Percentiles rank a stretch among this genome's conserved stretches.
These are phyloP conservation scores for Trypoxylus dichotomus DNA, from an alignment of 1,140 invertebrate genomes.

Conservation along the genomic window DNA sequence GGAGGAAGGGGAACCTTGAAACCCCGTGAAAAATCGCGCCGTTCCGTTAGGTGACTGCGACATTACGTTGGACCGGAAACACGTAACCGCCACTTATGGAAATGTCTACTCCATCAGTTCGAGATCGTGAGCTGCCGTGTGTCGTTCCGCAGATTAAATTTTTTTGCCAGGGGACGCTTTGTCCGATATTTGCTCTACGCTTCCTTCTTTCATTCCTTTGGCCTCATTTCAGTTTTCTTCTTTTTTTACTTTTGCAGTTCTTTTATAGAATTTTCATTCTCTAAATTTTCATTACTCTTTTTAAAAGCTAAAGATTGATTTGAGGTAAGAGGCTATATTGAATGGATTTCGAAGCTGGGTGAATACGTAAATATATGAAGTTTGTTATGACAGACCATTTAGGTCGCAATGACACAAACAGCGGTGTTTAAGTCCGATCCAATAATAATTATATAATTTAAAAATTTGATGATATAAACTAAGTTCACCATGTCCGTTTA, in stretches of 20 bases:
- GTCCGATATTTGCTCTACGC: slow-evolving; percentile 18
- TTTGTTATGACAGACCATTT: too few relatives aligned
- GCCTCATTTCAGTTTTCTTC: neutral
- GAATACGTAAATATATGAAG: too few relatives aligned
- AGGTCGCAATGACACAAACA: too few relatives aligned
- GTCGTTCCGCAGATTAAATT: slow-evolving; percentile 21
- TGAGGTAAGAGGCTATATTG: neutral
- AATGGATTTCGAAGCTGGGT: neutral
- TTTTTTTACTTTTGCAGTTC: neutral
- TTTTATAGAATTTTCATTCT: neutral
- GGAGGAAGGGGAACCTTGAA: neutral
- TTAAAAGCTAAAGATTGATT: neutral
- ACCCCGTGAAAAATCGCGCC: slow-evolving; percentile 13
- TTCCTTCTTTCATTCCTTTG: neutral
- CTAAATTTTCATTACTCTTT: neutral
- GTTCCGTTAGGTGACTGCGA: slow-evolving; percentile 22
- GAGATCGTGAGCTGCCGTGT: slow-evolving; percentile 7
- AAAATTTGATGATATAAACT: too few relatives aligned
- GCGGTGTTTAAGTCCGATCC: too few relatives aligned
- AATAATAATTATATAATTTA: too few relatives aligned
- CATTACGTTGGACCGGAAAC: slow-evolving; percentile 18
- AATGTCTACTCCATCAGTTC: slow-evolving; percentile 25
- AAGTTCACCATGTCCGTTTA: too few relatives aligned
- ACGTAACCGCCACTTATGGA: slow-evolving; percentile 24
- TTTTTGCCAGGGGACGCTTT: slow-evolving; percentile 20